phyloP scores from a whole-genome alignment of 1,140 invertebrate genomes.

The Tetramorium alpestre region DNA sequence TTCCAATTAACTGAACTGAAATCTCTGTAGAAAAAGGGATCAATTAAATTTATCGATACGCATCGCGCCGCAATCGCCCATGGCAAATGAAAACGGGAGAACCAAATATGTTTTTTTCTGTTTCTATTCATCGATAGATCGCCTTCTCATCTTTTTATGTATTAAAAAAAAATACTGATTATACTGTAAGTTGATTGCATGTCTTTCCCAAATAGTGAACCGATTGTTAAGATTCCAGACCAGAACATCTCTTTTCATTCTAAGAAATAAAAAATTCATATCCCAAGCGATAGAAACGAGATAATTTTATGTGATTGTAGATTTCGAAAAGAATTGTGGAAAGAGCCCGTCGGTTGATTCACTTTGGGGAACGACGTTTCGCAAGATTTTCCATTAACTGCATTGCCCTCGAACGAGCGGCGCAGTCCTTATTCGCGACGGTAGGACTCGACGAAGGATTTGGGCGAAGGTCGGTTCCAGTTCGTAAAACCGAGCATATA shows the following conservation, averaged over 20 bases:
- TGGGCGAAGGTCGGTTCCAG: constrained; percentile 53
- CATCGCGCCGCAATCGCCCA: constrained; percentile 39
- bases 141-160: neutral
- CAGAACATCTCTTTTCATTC: neutral
- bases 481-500: constrained; percentile 49
- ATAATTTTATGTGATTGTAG: neutral
- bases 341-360: constrained; percentile 13
- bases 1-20: constrained; percentile 65
- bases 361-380: constrained; percentile 22
- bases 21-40: constrained; percentile 35
- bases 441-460: constrained; percentile 46
- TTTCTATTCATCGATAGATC: neutral
- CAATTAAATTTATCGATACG: neutral
- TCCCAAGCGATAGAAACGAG: neutral
- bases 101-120: neutral
- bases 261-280: neutral
- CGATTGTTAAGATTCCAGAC: neutral
- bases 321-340: neutral
- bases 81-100: neutral
- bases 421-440: constrained; percentile 43
- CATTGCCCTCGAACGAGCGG: constrained; percentile 22
- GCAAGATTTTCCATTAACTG: constrained; percentile 44
- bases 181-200: neutral
- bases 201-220: neutral
- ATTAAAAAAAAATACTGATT: neutral